Percentiles rank a stretch among this genome's conserved stretches.
Conservation (phyloP, 2,797 vertebrate species). For the Erpetoichthys calabaricus region DNA sequence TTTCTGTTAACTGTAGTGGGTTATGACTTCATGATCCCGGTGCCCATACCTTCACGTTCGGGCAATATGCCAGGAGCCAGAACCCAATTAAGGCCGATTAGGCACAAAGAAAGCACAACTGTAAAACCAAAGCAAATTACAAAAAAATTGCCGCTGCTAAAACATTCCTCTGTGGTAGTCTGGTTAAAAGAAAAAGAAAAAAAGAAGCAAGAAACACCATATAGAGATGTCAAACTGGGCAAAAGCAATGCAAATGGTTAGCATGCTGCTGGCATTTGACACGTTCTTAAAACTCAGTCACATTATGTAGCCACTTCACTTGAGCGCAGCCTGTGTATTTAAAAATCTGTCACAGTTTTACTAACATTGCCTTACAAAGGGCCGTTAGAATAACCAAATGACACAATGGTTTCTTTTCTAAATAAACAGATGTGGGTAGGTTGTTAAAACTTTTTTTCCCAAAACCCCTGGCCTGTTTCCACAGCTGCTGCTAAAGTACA, state of each 20-base stretch:
- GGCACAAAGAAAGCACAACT: conserved; percentile 45
- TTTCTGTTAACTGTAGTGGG: too few species aligned
- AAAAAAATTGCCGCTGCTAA: conserved; percentile 27
- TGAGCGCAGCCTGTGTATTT: conserved; percentile 57
- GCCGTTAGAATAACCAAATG: conserved; percentile 64
- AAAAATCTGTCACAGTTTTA: conserved; percentile 54
- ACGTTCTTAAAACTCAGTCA: conserved; percentile 26
- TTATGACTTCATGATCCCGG: neutral
- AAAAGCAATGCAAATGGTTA: conserved; percentile 45
- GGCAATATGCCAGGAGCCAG: conserved; percentile 36
- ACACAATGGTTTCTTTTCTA: conserved; percentile 77
- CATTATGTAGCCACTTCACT: conserved; percentile 57
- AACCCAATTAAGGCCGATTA: conserved; percentile 53
- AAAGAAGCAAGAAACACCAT: conserved; percentile 18
- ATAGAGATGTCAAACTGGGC: conserved; percentile 35
- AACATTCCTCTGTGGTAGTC: conserved; percentile 31
- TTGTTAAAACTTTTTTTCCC: conserved; percentile 51
- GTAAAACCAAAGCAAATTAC: conserved; percentile 45
- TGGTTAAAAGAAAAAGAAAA: conserved; percentile 22
- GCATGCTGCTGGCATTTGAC: conserved; percentile 36
- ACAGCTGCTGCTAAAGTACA: conserved; percentile 50
- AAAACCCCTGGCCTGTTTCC: conserved; percentile 35
- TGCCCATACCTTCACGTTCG: conserved; percentile 31
- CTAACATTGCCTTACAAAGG: conserved; percentile 46
- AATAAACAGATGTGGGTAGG: conserved; percentile 68